A percentile compares a stretch with the other conserved stretches of the same genome.
Conservation (phyloP, 2,888 invertebrate genomes). For the Altica lythri region DNA sequence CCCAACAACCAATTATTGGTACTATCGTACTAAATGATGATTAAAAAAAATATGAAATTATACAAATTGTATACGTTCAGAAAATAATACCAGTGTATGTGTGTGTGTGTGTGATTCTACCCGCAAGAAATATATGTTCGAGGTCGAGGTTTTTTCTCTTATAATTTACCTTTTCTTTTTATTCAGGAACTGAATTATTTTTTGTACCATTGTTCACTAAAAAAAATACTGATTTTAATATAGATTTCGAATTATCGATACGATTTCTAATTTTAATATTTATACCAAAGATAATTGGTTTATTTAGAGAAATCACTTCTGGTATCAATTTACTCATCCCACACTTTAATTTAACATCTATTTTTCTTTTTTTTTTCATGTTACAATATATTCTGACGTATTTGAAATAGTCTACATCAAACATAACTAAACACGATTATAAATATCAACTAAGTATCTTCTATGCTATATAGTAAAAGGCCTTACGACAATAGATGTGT, state of each 20-base stretch:
- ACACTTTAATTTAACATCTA: neutral
- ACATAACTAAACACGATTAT: neutral
- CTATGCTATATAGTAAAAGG: too few relatives aligned
- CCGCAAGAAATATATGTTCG: neutral
- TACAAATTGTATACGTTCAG: neutral
- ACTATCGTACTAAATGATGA: slow-evolving; percentile 1
- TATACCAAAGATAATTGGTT: neutral
- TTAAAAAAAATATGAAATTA: neutral
- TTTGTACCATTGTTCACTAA: neutral
- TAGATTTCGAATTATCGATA: neutral
- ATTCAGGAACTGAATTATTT: neutral
- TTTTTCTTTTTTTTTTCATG: too few relatives aligned
- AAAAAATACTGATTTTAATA: neutral
- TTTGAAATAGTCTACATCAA: too few relatives aligned
- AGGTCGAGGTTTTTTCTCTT: too few relatives aligned
- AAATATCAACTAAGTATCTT: neutral
- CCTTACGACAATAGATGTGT: too few relatives aligned
- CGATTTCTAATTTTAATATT: neutral
- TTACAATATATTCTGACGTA: too few relatives aligned
- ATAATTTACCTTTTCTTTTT: neutral
- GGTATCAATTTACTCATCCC: neutral
- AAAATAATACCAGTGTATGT: neutral
- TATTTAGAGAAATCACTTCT: neutral
- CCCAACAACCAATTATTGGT: neutral
- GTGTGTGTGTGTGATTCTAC: neutral